Conservation (phyloP, 2,797 vertebrate genomes). For the Chanos chanos region DNA sequence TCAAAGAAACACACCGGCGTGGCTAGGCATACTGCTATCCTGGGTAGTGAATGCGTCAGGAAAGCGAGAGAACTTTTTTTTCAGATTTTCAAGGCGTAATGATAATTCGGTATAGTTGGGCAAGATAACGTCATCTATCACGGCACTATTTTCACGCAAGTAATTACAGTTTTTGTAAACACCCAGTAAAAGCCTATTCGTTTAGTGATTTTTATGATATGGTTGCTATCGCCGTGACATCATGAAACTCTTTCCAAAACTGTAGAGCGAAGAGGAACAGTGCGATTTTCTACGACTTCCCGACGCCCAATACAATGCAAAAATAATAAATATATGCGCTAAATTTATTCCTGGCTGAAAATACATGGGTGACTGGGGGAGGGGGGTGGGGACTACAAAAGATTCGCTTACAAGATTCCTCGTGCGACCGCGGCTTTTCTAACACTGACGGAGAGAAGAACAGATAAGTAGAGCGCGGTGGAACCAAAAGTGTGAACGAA, state of each 20-base stretch:
- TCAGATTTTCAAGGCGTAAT: conserved; percentile 13
- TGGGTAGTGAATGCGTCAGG: neutral
- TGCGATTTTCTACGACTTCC: too few relatives aligned
- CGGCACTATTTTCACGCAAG: too few relatives aligned
- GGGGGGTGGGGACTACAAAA: conserved; percentile 38
- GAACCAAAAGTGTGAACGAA: conserved; percentile 41
- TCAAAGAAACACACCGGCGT: conserved; percentile 11
- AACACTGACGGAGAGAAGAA: conserved; percentile 43
- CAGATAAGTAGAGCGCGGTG: conserved; percentile 16
- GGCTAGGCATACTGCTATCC: neutral
- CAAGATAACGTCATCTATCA: too few relatives aligned
- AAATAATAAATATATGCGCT: conserved; percentile 39
- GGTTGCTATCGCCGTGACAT: too few relatives aligned
- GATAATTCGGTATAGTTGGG: too few relatives aligned
- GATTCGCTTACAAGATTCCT: conserved; percentile 16
- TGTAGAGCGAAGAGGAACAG: too few relatives aligned
- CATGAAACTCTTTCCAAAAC: too few relatives aligned
- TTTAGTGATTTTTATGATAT: too few relatives aligned
- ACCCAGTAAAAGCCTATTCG: too few relatives aligned
- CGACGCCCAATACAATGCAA: conserved; percentile 25
- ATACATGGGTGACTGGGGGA: too few relatives aligned
- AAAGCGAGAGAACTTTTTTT: neutral
- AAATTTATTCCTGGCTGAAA: conserved; percentile 39
- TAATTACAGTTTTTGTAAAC: too few relatives aligned
- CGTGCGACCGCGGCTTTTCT: conserved; percentile 22